Base-by-base conservation (phyloP, 2,888 invertebrate genomes). In the Atethmia centrago region DNA sequence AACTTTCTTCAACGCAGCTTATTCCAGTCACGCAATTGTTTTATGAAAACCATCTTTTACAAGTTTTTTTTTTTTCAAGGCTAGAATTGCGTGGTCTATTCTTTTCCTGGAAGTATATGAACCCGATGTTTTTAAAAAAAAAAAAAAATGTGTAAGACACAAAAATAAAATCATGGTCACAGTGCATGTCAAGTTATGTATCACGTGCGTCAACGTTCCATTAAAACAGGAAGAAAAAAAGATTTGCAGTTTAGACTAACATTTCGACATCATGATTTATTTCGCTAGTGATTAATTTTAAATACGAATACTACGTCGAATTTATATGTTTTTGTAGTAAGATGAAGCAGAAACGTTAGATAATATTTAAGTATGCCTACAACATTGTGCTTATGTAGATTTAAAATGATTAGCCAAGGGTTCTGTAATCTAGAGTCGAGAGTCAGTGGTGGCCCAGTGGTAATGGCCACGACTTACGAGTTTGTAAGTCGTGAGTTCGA, bases 151-250 rank as follows among this genome's bases (percentile, higher is more conserved):
- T 2, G 79, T 75, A 82, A n/a, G n/a, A n/a, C n/a, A 79, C 87
- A 82, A 87, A 90, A 87, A 90, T 92, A 91, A 88, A 80, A 86
- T 84, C 87, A 88, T 86, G 85, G 85, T 88, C 85, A 88, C 87
- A 87, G 83, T 85, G 80, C 85, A 88, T 87, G 87, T 87, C 84
- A 85, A 87, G 75, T 89, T 87, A 80, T 55, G 80, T 83, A 88
- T 88, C 84, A 85, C 87, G 88, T 90, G 90, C 91, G 91, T 92
- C 92, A 92, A 90, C 88, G 89, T 88, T 88, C 88, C 87, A 90
- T 91, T 91, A 91, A 88, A 92, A 84, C 74, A 80, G 85, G 80
- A 88, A 89, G 85, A 88, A 89, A 87, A 61, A 87, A 88, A 85
- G 66, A 87, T 86, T 85, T 82, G 85, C 77, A 83, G 82, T 65